A percentile compares a stretch with the other conserved stretches of the same genome.
phyloP scores from a whole-genome alignment of 2,113 vertebrate genomes.

The Seriola rivoliana region DNA sequence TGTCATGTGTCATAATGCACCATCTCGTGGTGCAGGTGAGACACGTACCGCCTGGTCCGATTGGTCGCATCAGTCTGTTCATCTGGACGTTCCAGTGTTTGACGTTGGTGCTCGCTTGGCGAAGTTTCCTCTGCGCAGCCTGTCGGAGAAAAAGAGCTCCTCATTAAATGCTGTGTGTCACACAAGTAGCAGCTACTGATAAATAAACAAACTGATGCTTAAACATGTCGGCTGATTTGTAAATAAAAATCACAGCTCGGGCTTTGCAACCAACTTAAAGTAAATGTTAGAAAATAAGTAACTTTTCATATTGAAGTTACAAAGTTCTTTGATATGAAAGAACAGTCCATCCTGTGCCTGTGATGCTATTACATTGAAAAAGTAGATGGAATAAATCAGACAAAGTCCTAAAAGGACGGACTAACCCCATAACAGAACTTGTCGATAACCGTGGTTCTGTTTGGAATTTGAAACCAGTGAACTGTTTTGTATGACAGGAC shows the following conservation, averaged over 20 bases:
- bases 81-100: constrained; percentile 99
- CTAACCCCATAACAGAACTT: background rate
- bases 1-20: background rate
- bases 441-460: background rate
- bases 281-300: too few relatives aligned
- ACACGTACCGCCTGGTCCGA: constrained; percentile 91
- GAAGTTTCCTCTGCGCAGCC: constrained; percentile 93
- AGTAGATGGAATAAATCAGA: background rate
- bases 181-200: background rate
- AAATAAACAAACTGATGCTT: background rate
- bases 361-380: background rate
- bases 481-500: constrained; percentile 11
- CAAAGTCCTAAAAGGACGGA: background rate
- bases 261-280: too few relatives aligned
- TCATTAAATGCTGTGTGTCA: background rate
- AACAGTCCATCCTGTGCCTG: background rate
- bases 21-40: background rate
- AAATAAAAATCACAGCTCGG: too few relatives aligned
- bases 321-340: too few relatives aligned
- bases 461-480: constrained; percentile 20
- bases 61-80: constrained; percentile 97
- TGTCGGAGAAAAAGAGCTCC: constrained; percentile 65
- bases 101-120: constrained; percentile 96
- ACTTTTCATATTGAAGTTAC: too few relatives aligned
- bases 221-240: too few relatives aligned